These are phyloP conservation scores for Oriolus oriolus DNA, from an alignment of 2,113 vertebrate genomes.

Conservation along the genomic window DNA sequence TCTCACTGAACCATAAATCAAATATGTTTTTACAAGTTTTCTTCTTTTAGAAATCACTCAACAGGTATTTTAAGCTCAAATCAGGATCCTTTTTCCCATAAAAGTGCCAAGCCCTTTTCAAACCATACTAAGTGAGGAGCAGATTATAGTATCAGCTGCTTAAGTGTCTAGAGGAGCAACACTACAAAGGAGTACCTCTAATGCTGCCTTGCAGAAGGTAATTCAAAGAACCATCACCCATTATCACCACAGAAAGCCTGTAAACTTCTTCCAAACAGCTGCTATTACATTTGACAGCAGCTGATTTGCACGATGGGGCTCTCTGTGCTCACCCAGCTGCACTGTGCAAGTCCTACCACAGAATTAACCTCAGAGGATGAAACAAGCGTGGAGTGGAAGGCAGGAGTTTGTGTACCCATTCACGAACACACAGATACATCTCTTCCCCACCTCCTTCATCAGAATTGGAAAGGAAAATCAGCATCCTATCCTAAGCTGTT, in stretches of 20 bases:
- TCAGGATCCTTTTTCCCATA: neutral
- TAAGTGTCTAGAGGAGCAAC: neutral
- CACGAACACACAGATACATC: neutral
- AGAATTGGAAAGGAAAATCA: neutral
- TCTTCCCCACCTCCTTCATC: rapidly evolving
- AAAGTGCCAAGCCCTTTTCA: neutral
- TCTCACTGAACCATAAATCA: constrained; percentile 10
- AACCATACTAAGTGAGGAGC: neutral
- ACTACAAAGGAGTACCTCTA: neutral
- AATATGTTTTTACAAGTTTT: constrained; percentile 35
- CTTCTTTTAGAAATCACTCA: constrained; percentile 59
- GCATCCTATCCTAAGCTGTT: neutral
- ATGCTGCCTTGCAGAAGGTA: neutral
- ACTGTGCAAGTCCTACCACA: neutral
- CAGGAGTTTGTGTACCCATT: rapidly evolving
- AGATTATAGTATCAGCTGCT: constrained; percentile 6
- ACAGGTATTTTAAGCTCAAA: neutral
- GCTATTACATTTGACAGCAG: neutral
- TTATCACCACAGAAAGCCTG: neutral
- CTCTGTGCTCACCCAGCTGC: neutral
- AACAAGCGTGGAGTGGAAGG: rapidly evolving
- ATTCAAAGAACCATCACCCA: neutral
- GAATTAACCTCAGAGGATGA: neutral
- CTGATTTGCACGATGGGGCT: rapidly evolving
- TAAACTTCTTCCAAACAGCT: neutral